Evolutionary conservation across 1,140 invertebrate genomes (phyloP), one percentile per base, ranked within the genome.

Genomic region (Chrysomallon squamiferum): DNA sequence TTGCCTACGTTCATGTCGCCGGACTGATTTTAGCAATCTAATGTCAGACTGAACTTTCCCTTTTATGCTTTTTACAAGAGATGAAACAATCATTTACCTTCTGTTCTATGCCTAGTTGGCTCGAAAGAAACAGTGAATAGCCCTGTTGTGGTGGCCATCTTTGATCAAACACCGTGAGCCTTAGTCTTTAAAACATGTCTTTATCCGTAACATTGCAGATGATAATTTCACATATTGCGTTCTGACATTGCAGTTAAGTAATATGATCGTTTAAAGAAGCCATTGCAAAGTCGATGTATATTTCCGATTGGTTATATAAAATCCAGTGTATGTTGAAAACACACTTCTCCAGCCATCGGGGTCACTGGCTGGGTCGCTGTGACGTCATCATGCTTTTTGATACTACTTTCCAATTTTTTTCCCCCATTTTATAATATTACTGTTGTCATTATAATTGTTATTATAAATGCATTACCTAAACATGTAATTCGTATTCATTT

Each of bases 91-190:
- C n/a, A 30, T 54, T 25, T 27, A 54, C 22, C 50, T 54, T 54
- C 29, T 27, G 22, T 13, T 54, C 29, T 30, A 30, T 18, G 50
- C 29, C 29, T 54, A 54, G 22, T 54, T 66, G 68, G 63, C 35
- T 72, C 70, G 59, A 72, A 66, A 72, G 63, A 66, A 72, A 69
- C 71, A 68, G 72, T 62, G 66, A 63, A 66, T 74, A 68, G 54
- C 68, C 72, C 72, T 62, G 68, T 63, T 68, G 66, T 52, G 63
- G 65, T 68, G 68, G 68, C 72, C 72, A 74, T 74, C 72, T 74
- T 74, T 71, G 72, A 74, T 74, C 67, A 61, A 68, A 66, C 66
- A 68, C 70, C 66, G 59, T 57, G 61, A 67, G 50, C 50, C 50
- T 54, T 27, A 27, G 50, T 30, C 50, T 54, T 54, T 30, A 54